These are phyloP conservation scores for Trisateles emortualis DNA, from an alignment of 2,888 invertebrate genomes.

Conservation along the genomic window DNA sequence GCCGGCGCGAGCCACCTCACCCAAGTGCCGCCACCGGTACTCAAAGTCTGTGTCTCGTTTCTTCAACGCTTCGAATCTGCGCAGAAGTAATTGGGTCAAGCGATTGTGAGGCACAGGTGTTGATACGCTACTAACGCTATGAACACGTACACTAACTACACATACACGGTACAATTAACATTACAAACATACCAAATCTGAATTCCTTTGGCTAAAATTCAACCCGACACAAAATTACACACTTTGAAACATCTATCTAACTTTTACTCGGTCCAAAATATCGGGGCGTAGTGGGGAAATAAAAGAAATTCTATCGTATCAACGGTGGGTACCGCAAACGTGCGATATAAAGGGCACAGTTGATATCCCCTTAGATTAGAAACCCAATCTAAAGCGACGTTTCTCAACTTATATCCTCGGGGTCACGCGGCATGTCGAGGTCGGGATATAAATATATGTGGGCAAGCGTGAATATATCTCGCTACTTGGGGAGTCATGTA, in stretches of 20 bases:
- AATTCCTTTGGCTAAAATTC: constrained; percentile 20
- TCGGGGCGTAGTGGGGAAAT: constrained; percentile 33
- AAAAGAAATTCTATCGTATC: constrained; percentile 50
- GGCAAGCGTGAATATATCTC: constrained; percentile 25
- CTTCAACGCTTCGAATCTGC: constrained; percentile 92
- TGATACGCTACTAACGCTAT: constrained; percentile 15
- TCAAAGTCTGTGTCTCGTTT: constrained; percentile 93
- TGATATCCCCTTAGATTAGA: constrained; percentile 60
- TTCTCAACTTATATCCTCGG: constrained; percentile 49
- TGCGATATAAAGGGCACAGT: constrained; percentile 50
- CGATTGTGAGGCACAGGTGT: constrained; percentile 24
- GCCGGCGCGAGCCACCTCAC: constrained; percentile 92
- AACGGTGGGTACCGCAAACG: constrained; percentile 47
- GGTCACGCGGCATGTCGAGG: constrained; percentile 44
- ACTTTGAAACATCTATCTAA: constrained; percentile 40
- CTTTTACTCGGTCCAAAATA: constrained; percentile 20
- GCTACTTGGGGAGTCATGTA: constrained; percentile 17
- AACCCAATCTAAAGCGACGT: constrained; percentile 57
- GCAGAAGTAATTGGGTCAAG: constrained; percentile 33
- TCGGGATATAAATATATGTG: constrained; percentile 43
- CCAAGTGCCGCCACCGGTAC: constrained; percentile 93
- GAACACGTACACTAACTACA: constrained; percentile 17
- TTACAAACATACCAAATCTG: constrained; percentile 12
- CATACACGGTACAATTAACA: constrained; percentile 42
- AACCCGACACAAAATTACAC: constrained; percentile 34